Evolutionary conservation across 2,888 invertebrate species (phyloP).

Genomic region (Eutolmus rufibarbis): DNA sequence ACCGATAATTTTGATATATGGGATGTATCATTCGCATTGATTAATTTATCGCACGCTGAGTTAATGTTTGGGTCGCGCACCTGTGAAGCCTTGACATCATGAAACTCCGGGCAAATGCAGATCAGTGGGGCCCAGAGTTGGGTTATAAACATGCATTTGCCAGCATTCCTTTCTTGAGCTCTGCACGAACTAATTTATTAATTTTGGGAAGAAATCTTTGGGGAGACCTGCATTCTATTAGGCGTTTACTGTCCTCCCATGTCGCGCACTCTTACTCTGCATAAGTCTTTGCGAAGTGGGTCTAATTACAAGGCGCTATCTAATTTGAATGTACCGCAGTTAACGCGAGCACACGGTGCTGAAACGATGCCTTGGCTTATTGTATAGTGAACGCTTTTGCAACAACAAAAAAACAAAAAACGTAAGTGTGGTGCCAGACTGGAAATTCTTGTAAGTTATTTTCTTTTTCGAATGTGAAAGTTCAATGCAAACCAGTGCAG

Average conservation of each 20-base stretch:
- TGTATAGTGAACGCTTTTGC: not conserved
- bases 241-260: not conserved
- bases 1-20: not conserved
- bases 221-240: not conserved
- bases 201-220: not conserved
- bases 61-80: not conserved
- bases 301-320: constrained; percentile 12
- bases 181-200: not conserved
- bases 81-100: not conserved
- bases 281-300: not conserved
- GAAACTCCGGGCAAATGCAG: not conserved
- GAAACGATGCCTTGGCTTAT: not conserved
- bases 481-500: not conserved
- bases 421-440: not conserved
- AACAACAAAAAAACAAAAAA: not conserved
- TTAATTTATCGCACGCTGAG: not conserved
- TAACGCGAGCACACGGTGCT: not conserved
- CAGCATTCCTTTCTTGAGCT: not conserved
- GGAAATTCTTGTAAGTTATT: not conserved
- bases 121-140: not conserved
- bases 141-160: not conserved
- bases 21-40: not conserved
- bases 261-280: not conserved
- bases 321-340: not conserved
- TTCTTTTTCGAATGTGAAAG: not conserved